A percentile compares a stretch with the other conserved stretches of the same genome.
Evolutionary conservation across 2,113 vertebrate species (phyloP).

Genomic region (Labrus mixtus): DNA sequence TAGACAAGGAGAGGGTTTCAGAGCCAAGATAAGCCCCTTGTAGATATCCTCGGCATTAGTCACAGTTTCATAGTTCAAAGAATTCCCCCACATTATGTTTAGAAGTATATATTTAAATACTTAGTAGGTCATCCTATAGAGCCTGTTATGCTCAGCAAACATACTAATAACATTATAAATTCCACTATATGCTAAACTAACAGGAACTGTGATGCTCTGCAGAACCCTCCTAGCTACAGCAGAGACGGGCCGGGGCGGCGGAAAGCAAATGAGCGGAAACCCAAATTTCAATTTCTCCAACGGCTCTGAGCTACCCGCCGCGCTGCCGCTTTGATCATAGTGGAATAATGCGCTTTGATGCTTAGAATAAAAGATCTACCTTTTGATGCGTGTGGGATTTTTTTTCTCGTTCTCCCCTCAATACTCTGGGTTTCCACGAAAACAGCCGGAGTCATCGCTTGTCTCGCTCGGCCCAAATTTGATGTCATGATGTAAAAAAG

Average conservation of each 20-base stretch:
- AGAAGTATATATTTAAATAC: background rate
- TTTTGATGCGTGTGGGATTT: conserved; percentile 72
- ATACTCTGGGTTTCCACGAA: conserved; percentile 44
- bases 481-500: conserved; percentile 44
- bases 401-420: background rate
- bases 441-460: conserved; percentile 61
- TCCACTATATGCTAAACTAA: conserved; percentile 1
- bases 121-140: conserved; percentile 29
- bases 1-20: too few species aligned
- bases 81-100: background rate
- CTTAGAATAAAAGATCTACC: conserved; percentile 74
- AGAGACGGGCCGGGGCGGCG: conserved; percentile 28
- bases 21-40: too few species aligned
- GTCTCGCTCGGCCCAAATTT: conserved; percentile 59
- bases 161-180: conserved; percentile 36
- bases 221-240: background rate
- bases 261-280: conserved; percentile 55
- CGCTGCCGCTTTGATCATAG: conserved; percentile 72
- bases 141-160: conserved; percentile 38
- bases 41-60: background rate
- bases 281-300: conserved; percentile 70
- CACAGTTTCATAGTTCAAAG: background rate
- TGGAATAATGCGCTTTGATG: conserved; percentile 76
- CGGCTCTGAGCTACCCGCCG: conserved; percentile 59
- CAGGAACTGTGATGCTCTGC: background rate